phyloP scores from a whole-genome alignment of 2,113 vertebrate genomes.

The Charadrius vociferus region DNA sequence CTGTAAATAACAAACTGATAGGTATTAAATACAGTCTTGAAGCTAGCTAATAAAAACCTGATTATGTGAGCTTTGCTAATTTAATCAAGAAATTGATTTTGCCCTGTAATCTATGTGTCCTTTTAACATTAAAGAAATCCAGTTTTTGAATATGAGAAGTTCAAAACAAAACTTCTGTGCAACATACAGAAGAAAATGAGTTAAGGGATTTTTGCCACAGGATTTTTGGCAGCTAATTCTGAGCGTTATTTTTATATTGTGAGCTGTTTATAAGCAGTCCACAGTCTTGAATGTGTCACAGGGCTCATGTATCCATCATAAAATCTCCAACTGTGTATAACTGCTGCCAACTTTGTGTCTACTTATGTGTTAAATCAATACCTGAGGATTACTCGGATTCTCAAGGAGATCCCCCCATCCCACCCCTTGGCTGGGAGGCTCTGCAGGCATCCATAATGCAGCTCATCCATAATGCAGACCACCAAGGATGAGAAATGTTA shows the following conservation, averaged over 20 bases:
- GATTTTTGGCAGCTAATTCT: neutral
- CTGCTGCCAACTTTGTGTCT: neutral
- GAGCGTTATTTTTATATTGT: neutral
- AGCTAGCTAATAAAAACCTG: neutral
- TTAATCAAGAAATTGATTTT: neutral
- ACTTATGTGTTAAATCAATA: neutral
- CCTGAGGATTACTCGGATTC: neutral
- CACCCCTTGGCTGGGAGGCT: neutral
- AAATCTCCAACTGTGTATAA: neutral
- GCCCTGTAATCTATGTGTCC: neutral
- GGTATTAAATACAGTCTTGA: neutral
- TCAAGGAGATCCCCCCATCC: neutral
- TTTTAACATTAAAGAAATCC: neutral
- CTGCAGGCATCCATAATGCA: neutral
- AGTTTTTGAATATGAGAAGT: neutral
- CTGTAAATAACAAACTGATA: neutral
- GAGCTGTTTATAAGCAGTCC: neutral
- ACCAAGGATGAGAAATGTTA: neutral
- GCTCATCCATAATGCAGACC: neutral
- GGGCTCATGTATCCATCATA: neutral
- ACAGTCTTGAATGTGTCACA: neutral
- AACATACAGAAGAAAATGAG: neutral
- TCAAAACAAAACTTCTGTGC: neutral
- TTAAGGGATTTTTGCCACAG: neutral
- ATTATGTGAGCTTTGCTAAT: neutral